Base-by-base conservation (phyloP, 2,113 vertebrate genomes). In the Microcebus murinus region DNA sequence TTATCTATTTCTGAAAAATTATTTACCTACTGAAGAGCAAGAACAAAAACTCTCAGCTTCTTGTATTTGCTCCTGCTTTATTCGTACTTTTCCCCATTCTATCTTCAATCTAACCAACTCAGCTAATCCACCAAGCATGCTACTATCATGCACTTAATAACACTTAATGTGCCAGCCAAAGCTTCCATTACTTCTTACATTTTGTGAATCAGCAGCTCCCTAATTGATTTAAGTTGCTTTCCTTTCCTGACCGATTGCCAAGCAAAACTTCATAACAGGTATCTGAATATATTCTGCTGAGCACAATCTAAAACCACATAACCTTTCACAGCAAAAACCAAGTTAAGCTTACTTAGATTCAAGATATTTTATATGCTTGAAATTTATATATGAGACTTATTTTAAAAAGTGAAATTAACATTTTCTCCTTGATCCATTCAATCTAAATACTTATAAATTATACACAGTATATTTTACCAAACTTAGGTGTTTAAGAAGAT, bases 131-230 rank as follows among this genome's bases (percentile, higher is more conserved):
- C 83, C 25, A 52, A 90, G 68, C 70, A 77, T 45, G n/a, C 74
- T 55, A 92, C 45, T 77, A 52, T 45, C 84, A 77, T 52, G 76
- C 80, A 92, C 76, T 96, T 81, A 93, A 74, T 87, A 80, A 76
- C 74, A 61, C 59, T 85, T 74, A 83, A 39, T 59, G 52, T 67
- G n/a, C 74, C 89, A 70, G 91, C 94, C 89, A 97, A 96, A 91
- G 76, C 87, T 59, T 96, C 96, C 95, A 96, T 94, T 97, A 96
- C 87, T 39, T 70, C 52, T 89, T 71, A 45, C 1, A 73, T 76
- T 94, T 93, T 93, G 87, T 96, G 90, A 97, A 85, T 97, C 92
- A 98, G 96, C 96, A 97, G n/a, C 57, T 95, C 45, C 61, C 65
- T 93, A 94, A 96, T 83, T 96, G 95, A 97, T 92, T 96, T 63